phyloP scores from a whole-genome alignment of 2,113 vertebrate species.

The Hucho hucho region DNA sequence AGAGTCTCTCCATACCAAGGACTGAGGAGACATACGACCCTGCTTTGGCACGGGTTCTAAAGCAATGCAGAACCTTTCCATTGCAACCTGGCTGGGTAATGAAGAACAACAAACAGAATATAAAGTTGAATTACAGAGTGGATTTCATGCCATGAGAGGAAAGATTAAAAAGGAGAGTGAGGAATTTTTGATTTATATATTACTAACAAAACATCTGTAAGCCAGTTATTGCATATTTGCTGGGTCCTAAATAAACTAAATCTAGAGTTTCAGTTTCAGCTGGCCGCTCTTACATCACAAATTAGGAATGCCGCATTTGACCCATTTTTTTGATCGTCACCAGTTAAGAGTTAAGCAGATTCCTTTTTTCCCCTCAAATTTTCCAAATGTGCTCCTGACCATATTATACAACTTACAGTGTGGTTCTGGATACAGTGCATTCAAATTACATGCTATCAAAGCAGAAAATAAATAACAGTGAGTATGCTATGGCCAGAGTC shows the following conservation, averaged over 20 bases:
- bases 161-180: conserved; percentile 28
- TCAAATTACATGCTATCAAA: conserved; percentile 74
- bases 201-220: conserved; percentile 59
- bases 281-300: conserved; percentile 47
- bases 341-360: conserved; percentile 32
- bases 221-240: conserved; percentile 49
- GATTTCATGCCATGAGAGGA: conserved; percentile 21
- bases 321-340: conserved; percentile 45
- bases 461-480: conserved; percentile 19
- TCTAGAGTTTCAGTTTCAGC: conserved; percentile 52
- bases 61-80: conserved; percentile 51
- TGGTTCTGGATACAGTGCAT: conserved; percentile 65
- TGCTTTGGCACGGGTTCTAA: conserved; percentile 27
- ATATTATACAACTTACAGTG: conserved; percentile 63
- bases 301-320: conserved; percentile 39
- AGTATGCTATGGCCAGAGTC: conserved; percentile 34
- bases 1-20: conserved; percentile 5
- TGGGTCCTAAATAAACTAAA: conserved; percentile 55
- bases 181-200: conserved; percentile 52
- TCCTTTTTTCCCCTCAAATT: conserved; percentile 26
- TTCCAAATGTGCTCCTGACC: conserved; percentile 40
- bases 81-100: conserved; percentile 50
- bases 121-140: conserved; percentile 48
- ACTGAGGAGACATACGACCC: conserved; percentile 24
- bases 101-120: conserved; percentile 56